Conservation (phyloP, 2,113 vertebrate genomes). For the Penelope pileata region DNA sequence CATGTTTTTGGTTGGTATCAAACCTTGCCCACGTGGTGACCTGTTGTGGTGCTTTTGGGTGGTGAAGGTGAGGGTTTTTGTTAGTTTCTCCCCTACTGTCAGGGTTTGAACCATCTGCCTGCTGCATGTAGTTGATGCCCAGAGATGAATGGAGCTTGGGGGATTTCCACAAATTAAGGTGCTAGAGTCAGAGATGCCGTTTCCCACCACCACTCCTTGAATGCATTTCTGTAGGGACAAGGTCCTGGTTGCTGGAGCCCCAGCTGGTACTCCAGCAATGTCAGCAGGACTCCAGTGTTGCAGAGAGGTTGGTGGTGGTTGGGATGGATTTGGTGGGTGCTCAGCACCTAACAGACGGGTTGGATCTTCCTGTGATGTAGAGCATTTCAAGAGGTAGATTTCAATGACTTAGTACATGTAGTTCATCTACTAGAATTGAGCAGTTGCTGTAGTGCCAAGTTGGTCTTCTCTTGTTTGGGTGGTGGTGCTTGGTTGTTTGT, state of each 20-base stretch:
- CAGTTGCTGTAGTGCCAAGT: constrained; percentile 52
- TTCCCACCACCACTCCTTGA: background rate
- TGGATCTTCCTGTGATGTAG: constrained; percentile 34
- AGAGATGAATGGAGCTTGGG: background rate
- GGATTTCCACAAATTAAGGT: background rate
- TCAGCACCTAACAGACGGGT: constrained; percentile 39
- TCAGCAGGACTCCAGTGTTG: background rate
- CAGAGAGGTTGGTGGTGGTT: background rate
- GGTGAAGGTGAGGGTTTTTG: background rate
- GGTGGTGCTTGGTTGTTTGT: background rate
- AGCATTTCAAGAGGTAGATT: constrained; percentile 43
- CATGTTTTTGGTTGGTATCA: background rate
- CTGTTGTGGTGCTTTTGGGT: background rate
- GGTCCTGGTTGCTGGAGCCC: background rate
- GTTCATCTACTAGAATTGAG: constrained; percentile 52
- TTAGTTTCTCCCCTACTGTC: background rate
- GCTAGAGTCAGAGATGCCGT: background rate
- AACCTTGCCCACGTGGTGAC: background rate
- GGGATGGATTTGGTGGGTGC: constrained; percentile 34
- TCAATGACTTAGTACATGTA: constrained; percentile 40
- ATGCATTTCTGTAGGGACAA: background rate
- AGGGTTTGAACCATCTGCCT: background rate
- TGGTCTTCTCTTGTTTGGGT: background rate
- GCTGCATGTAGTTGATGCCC: background rate
- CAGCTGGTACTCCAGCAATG: background rate